These are phyloP conservation scores for Bibio marci DNA, from an alignment of 2,888 invertebrate genomes.

Conservation along the genomic window DNA sequence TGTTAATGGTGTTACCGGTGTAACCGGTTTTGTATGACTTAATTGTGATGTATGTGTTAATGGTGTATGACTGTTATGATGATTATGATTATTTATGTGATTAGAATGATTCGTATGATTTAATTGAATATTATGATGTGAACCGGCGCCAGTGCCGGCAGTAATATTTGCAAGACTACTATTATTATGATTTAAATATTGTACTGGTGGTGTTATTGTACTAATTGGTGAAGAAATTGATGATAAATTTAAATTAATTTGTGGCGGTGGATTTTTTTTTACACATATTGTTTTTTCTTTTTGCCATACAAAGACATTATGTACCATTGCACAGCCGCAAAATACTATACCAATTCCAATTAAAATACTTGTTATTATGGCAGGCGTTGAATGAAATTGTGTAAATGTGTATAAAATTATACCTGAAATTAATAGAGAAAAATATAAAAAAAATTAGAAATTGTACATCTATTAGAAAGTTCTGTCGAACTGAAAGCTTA, in stretches of 20 bases:
- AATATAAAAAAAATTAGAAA: no score
- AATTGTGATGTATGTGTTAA: slow-evolving; percentile 13
- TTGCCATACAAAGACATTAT: slow-evolving; percentile 90
- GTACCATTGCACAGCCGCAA: slow-evolving; percentile 85
- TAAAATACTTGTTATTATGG: slow-evolving; percentile 76
- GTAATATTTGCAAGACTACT: no score
- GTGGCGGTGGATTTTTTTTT: slow-evolving; percentile 20
- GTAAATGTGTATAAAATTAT: slow-evolving; percentile 85
- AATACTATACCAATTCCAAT: slow-evolving; percentile 84
- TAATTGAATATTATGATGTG: no score
- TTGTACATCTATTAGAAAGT: no score
- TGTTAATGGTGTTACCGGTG: slow-evolving; percentile 28
- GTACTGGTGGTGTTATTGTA: slow-evolving; percentile 20
- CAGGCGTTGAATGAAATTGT: slow-evolving; percentile 81
- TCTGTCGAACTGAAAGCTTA: no score
- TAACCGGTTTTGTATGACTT: slow-evolving; percentile 12
- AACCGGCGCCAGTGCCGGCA: no score
- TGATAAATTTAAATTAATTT: slow-evolving; percentile 16
- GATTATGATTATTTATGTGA: slow-evolving; percentile 4
- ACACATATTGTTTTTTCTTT: slow-evolving; percentile 75
- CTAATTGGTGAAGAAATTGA: slow-evolving; percentile 20
- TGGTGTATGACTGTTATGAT: slow-evolving; percentile 11
- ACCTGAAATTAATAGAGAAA: slow-evolving; percentile 37
- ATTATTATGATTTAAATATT: no score
- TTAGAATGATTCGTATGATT: neutral